Base-by-base conservation (phyloP, 2,888 invertebrate species). In the Diarsia brunnea region DNA sequence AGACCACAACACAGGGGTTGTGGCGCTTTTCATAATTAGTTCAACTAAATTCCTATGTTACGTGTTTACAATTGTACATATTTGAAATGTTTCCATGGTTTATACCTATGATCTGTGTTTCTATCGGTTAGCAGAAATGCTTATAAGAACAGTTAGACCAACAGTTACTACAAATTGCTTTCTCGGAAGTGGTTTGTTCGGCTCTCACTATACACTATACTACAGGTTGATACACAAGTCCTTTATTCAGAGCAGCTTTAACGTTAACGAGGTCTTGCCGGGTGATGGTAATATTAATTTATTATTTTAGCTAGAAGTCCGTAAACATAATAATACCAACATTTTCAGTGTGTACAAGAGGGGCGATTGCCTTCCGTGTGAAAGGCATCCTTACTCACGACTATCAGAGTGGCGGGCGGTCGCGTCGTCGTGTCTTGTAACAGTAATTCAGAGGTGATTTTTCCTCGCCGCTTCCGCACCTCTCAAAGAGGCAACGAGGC, bases 381-480 rank as follows among this genome's bases (percentile, higher is more conserved):
- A 78, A 85, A 84, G 66, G 49, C 63, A 84, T 76, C 70, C 76
- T 78, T 73, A 82, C 78, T 78, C 79, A 75, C 61, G 72, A 78
- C 76, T 73, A 71, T 73, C 79, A 77, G 76, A 79, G 71, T 82
- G 77, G 79, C 81, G 65, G 77, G 78, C 77, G 80, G 82, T 86
- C 81, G 79, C 82, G 53, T 75, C 73, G 81, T 83, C 81, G 81
- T 85, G 85, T 84, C 88, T 90, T 88, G 86, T 87, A 88, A 90
- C 89, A 88, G 89, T 89, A 89, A 90, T 90, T 91, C 89, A 85
- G 87, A 88, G 88, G 88, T 90, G 89, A 89, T 92, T 92, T 92
- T 92, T 90, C 88, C 87, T 85, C 86, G 85, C 79, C 87, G 88
- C 90, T 91, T 91, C 89, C 90, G 90, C 88, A 87, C 88, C 90